Percentiles rank a stretch among this genome's conserved stretches.
These are phyloP conservation scores for Lepas anatifera DNA, from an alignment of 2,888 invertebrate genomes.

Conservation along the genomic window DNA sequence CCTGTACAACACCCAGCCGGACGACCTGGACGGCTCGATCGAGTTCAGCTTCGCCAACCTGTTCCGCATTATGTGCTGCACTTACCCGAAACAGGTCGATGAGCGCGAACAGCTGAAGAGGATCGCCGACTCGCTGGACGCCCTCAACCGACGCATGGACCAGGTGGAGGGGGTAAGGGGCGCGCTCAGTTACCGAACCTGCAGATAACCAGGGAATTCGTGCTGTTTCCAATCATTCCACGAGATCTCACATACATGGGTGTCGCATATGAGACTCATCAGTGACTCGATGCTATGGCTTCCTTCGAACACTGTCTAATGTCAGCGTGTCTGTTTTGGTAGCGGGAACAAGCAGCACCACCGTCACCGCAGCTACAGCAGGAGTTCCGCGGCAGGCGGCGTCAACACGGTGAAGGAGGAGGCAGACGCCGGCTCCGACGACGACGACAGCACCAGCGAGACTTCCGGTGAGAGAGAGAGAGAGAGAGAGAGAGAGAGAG, in stretches of 20 bases:
- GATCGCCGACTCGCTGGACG: slow-evolving; percentile 70
- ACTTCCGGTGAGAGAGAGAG: slow-evolving; percentile 37
- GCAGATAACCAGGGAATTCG: no score
- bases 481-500: no score
- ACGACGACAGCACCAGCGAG: slow-evolving; percentile 53
- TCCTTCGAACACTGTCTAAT: no score
- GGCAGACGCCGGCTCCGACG: slow-evolving; percentile 42
- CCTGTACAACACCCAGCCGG: slow-evolving; percentile 46
- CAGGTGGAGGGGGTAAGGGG: slow-evolving; percentile 49
- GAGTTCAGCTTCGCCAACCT: slow-evolving; percentile 79
- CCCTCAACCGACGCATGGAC: slow-evolving; percentile 64
- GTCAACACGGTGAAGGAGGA: slow-evolving; percentile 58
- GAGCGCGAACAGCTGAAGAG: slow-evolving; percentile 73
- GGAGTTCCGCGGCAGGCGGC: slow-evolving; percentile 36
- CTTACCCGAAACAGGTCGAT: slow-evolving; percentile 74
- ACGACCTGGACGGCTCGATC: slow-evolving; percentile 71
- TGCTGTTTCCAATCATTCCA: no score
- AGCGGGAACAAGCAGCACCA: slow-evolving; percentile 12
- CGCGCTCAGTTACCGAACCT: no score
- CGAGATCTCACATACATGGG: no score
- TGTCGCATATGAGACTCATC: no score
- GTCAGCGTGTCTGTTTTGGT: no score
- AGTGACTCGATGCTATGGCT: no score
- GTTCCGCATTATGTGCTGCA: slow-evolving; percentile 80
- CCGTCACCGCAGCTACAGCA: slow-evolving; percentile 14